Conservation (phyloP, 2,113 vertebrate species). For the Oryzias melastigma region DNA sequence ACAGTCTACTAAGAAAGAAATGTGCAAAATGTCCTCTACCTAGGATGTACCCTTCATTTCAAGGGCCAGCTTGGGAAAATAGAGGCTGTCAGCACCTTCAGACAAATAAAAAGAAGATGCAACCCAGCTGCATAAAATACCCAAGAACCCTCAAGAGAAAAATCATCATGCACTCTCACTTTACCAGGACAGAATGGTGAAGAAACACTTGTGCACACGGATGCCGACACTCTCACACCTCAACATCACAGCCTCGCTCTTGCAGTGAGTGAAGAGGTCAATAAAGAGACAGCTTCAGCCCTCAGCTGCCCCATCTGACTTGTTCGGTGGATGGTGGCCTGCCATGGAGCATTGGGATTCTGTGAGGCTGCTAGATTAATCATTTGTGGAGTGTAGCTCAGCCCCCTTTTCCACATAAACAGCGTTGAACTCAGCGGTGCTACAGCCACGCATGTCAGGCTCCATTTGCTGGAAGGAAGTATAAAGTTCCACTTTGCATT, state of each 20-base stretch:
- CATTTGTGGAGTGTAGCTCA: conserved; percentile 48
- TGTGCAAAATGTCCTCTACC: conserved; percentile 47
- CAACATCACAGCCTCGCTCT: conserved; percentile 13
- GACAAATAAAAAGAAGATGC: conserved; percentile 26
- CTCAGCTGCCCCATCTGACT: conserved; percentile 40
- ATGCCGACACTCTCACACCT: conserved; percentile 12
- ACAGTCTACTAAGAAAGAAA: conserved; percentile 47
- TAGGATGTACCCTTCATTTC: conserved; percentile 50
- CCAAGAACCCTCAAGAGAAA: conserved; percentile 3
- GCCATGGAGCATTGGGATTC: conserved; percentile 22
- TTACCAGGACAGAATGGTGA: conserved; percentile 26
- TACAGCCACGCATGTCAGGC: conserved; percentile 34
- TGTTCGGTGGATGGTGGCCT: conserved; percentile 27
- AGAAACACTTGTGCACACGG: conserved; percentile 15
- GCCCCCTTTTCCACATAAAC: conserved; percentile 51
- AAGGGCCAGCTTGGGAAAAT: conserved; percentile 47
- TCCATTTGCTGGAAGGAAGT: conserved; percentile 33
- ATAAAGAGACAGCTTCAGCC: conserved; percentile 37
- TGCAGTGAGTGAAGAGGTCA: conserved; percentile 32
- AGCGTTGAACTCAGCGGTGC: conserved; percentile 32
- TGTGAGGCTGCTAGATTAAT: conserved; percentile 52
- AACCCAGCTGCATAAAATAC: conserved; percentile 18
- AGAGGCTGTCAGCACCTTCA: conserved; percentile 48
- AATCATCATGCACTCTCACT: conserved; percentile 16
- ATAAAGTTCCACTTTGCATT: conserved; percentile 51